phyloP scores from a whole-genome alignment of 2,113 vertebrate genomes.

The Limnothrissa miodon region DNA sequence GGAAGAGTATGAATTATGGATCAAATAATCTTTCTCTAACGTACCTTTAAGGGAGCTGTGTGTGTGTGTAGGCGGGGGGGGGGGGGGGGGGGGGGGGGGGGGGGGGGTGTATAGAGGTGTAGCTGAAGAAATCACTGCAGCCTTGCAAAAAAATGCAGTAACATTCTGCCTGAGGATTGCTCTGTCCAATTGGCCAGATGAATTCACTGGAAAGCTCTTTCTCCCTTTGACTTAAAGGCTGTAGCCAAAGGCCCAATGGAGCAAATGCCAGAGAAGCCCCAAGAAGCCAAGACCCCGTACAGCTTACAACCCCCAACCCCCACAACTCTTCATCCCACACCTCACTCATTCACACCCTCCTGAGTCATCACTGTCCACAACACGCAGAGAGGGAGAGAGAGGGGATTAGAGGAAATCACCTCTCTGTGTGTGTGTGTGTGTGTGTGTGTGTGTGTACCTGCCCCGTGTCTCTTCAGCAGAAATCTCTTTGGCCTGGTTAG shows the following conservation, averaged over 20 bases:
- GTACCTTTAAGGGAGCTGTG: too few relatives aligned
- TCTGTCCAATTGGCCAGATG: not conserved
- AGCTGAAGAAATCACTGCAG: not conserved
- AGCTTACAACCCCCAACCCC: not conserved
- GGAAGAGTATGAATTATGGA: not conserved
- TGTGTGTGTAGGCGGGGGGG: not conserved
- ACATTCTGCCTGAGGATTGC: not conserved
- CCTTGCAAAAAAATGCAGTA: not conserved
- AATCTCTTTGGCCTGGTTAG: not conserved
- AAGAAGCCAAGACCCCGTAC: not conserved
- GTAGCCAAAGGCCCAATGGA: not conserved
- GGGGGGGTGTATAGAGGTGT: too few relatives aligned
- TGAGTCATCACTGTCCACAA: slow-evolving; percentile 1
- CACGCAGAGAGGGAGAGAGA: slow-evolving; percentile 2
- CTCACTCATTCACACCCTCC: not conserved
- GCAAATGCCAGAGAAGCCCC: not conserved
- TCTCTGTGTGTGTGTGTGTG: not conserved
- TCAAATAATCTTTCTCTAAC: not conserved
- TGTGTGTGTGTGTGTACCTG: slow-evolving; percentile 8
- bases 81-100: not conserved
- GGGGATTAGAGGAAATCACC: not conserved
- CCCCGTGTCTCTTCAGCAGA: not conserved
- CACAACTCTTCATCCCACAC: too few relatives aligned
- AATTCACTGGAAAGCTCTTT: not conserved
- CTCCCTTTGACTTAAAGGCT: not conserved